Evolutionary conservation across 2,888 invertebrate genomes (phyloP).

Genomic region (Microplitis deprimator): DNA sequence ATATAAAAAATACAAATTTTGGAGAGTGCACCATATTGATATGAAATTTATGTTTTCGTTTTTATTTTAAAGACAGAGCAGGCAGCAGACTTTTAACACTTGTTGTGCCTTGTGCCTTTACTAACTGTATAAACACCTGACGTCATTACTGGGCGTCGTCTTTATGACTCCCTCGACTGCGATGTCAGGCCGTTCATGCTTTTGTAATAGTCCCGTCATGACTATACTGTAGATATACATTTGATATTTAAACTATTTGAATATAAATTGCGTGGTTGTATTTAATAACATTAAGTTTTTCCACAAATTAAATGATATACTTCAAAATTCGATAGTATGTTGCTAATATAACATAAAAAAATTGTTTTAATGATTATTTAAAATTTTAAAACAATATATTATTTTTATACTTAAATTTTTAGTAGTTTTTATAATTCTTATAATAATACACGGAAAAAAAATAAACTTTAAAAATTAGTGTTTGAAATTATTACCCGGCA

Average conservation of each 20-base stretch:
- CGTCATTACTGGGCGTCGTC: conserved; percentile 61
- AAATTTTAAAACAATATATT: too few relatives aligned
- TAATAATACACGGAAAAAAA: too few relatives aligned
- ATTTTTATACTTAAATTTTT: too few relatives aligned
- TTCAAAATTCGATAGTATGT: too few relatives aligned
- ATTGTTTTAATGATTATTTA: too few relatives aligned
- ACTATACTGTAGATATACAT: conserved; percentile 9
- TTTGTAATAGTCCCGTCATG: conserved; percentile 8
- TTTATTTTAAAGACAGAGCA: background rate
- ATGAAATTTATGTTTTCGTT: background rate
- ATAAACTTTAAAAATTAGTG: too few relatives aligned
- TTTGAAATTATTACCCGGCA: too few relatives aligned
- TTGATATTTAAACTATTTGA: conserved; percentile 12
- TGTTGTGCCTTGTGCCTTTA: conserved; percentile 40
- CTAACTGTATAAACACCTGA: conserved; percentile 48
- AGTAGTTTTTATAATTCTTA: too few relatives aligned
- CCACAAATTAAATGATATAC: too few relatives aligned
- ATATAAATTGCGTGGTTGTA: background rate
- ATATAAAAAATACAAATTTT: background rate
- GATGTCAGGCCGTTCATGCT: conserved; percentile 11
- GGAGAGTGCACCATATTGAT: background rate
- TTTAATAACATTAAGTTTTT: too few relatives aligned
- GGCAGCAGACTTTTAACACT: conserved; percentile 40
- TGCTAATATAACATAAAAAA: too few relatives aligned
- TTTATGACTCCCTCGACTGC: conserved; percentile 39